Conservation (phyloP, 2,113 vertebrate species). For the Pachyramphus minor region DNA sequence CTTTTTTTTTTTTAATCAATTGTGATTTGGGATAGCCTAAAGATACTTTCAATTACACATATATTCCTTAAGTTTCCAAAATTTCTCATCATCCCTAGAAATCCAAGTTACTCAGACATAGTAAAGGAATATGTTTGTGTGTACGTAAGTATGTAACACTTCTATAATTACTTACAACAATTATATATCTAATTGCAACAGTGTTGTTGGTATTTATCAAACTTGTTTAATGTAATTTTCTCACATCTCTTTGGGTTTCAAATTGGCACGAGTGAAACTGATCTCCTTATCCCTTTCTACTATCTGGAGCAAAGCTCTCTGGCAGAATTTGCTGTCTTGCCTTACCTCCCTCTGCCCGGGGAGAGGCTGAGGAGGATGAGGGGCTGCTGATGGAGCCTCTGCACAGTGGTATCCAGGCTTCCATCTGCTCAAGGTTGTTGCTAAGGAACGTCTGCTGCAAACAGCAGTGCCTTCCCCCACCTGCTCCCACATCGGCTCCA, state of each 20-base stretch:
- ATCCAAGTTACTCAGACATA: not conserved
- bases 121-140: not conserved
- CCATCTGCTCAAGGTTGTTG: constrained; percentile 38
- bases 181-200: not conserved
- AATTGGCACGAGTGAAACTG: not conserved
- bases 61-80: not conserved
- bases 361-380: not conserved
- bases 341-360: rapidly evolving
- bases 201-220: not conserved
- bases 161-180: not conserved
- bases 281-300: not conserved
- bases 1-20: rapidly evolving
- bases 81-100: not conserved
- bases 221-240: not conserved
- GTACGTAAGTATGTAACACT: not conserved
- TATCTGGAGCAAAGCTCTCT: not conserved
- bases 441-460: constrained; percentile 50
- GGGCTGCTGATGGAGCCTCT: not conserved
- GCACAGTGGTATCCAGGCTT: not conserved
- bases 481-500: not conserved
- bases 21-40: not conserved
- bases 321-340: not conserved
- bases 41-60: not conserved
- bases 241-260: not conserved
- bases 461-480: not conserved